Conservation (phyloP, 2,888 invertebrate species). For the Cheiracanthium punctorium region DNA sequence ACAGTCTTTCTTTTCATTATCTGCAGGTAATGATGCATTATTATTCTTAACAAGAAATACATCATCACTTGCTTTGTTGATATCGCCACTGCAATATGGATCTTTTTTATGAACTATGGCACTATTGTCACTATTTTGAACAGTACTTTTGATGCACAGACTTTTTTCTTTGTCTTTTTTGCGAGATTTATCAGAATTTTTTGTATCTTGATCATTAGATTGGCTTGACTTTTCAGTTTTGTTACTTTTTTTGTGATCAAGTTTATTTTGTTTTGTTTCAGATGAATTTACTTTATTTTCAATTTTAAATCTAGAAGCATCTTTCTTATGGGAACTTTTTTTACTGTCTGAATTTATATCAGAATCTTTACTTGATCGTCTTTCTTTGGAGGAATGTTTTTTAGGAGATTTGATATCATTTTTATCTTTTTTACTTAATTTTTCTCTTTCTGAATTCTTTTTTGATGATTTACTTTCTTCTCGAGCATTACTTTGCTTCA, state of each 20-base stretch:
- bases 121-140: neutral
- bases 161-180: neutral
- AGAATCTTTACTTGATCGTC: neutral
- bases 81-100: neutral
- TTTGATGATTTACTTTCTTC: slow-evolving; percentile 10
- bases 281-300: neutral
- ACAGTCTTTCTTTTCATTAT: neutral
- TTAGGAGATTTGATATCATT: slow-evolving; percentile 19
- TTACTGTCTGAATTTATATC: neutral
- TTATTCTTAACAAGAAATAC: neutral
- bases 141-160: neutral
- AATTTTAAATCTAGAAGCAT: slow-evolving; percentile 22
- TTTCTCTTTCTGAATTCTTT: neutral
- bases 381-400: slow-evolving; percentile 18
- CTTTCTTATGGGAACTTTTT: slow-evolving; percentile 23
- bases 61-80: neutral
- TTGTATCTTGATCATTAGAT: neutral
- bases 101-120: neutral
- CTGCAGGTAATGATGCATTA: neutral
- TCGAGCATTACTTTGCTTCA: neutral
- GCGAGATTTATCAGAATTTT: neutral
- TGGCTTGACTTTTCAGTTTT: neutral
- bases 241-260: neutral
- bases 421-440: neutral
- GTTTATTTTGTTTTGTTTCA: neutral